phyloP scores from a whole-genome alignment of 2,113 vertebrate species.

The Hemichromis elongatus region DNA sequence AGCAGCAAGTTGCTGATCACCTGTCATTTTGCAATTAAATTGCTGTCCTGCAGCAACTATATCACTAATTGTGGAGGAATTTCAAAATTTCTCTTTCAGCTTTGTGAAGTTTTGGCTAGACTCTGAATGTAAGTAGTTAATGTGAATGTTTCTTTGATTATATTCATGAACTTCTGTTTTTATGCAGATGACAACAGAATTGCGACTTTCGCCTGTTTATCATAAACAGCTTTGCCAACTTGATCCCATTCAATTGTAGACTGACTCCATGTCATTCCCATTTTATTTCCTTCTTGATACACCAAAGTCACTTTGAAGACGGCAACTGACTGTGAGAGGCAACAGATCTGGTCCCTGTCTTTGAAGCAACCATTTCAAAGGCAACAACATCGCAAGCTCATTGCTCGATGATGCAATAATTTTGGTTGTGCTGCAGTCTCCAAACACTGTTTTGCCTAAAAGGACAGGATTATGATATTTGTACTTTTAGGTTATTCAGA shows the following conservation, averaged over 20 bases:
- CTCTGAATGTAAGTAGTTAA: background rate
- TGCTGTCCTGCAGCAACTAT: background rate
- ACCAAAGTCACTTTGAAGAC: background rate
- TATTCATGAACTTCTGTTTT: background rate
- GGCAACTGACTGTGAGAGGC: background rate
- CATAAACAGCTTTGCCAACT: background rate
- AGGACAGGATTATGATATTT: background rate
- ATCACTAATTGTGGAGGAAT: background rate
- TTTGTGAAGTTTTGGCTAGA: rapidly evolving
- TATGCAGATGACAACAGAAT: background rate
- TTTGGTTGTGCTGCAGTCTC: background rate
- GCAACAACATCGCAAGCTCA: background rate
- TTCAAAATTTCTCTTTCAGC: background rate
- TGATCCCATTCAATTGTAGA: background rate
- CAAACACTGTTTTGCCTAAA: background rate
- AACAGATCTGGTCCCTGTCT: background rate
- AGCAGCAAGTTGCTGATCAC: background rate
- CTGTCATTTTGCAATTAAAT: background rate
- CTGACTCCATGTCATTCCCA: background rate
- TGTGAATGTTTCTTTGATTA: background rate
- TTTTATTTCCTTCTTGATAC: background rate
- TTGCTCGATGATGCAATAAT: background rate
- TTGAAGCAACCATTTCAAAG: background rate
- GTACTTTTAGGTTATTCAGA: background rate
- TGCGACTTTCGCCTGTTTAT: background rate